A percentile compares a stretch with the other conserved stretches of the same genome.
These are phyloP conservation scores for Stichodactyla mertensii DNA, from an alignment of 64 coral and sea anemone genomes.

Conservation along the genomic window DNA sequence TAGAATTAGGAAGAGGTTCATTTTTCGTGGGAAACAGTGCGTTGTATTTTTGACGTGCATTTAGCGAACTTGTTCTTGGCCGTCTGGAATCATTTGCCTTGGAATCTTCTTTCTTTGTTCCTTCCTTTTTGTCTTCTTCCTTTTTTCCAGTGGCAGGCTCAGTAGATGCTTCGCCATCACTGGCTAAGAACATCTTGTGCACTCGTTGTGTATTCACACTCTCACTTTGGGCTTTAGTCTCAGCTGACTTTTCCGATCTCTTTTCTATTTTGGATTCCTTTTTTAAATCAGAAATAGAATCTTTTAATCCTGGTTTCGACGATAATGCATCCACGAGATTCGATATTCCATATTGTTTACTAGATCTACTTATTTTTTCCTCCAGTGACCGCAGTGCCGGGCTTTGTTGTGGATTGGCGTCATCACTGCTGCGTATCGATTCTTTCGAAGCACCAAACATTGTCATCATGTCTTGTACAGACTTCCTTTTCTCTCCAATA, in stretches of 20 bases:
- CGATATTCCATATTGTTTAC: neutral
- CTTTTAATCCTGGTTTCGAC: neutral
- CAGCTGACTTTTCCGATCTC: neutral
- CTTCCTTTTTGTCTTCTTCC: neutral
- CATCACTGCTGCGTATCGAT: neutral
- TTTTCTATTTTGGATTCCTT: neutral
- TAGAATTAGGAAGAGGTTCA: neutral
- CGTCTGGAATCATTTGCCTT: neutral
- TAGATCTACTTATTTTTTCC: conserved; percentile 6
- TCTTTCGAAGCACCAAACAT: neutral
- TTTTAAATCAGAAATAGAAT: neutral
- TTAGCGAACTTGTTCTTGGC: neutral
- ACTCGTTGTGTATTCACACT: neutral
- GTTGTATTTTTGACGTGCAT: conserved; percentile 1
- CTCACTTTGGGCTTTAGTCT: neutral
- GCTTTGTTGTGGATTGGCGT: neutral
- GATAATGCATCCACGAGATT: neutral
- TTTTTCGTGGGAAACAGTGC: neutral
- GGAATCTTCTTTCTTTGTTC: neutral
- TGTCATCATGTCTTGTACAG: conserved; percentile 21
- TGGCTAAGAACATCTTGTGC: neutral
- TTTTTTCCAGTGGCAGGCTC: neutral
- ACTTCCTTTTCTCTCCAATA: conserved; percentile 2
- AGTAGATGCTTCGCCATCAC: neutral
- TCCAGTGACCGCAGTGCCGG: conserved; percentile 9